These are phyloP conservation scores for Hippocampus barbouri DNA, from an alignment of 2,113 vertebrate species.

Conservation along the genomic window DNA sequence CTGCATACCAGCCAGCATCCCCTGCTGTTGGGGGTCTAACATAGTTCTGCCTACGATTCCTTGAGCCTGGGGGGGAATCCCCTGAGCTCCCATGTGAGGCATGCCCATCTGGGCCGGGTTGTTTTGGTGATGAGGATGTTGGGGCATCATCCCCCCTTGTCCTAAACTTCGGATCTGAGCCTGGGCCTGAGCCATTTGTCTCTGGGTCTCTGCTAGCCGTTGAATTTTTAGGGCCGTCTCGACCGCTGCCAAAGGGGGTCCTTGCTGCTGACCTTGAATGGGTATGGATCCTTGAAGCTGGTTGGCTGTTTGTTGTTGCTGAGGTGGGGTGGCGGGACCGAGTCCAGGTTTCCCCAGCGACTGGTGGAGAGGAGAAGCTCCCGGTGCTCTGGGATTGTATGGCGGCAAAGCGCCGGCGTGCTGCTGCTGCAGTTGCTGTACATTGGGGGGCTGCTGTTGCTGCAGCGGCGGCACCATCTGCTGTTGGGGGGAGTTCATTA, in stretches of 20 bases:
- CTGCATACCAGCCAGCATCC: conserved; percentile 75
- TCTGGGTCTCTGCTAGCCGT: conserved; percentile 88
- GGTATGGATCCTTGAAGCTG: conserved; percentile 60
- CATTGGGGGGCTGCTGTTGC: conserved; percentile 73
- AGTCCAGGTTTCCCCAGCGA: conserved; percentile 88
- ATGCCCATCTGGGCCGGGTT: conserved; percentile 82
- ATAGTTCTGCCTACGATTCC: conserved; percentile 66
- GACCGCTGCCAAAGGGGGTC: conserved; percentile 88
- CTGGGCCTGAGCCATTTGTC: conserved; percentile 87
- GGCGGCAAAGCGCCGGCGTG: conserved; percentile 70
- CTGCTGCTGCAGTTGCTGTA: conserved; percentile 64
- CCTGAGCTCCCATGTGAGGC: conserved; percentile 77
- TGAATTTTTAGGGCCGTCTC: conserved; percentile 97
- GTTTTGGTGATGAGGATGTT: conserved; percentile 80
- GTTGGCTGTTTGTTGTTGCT: conserved; percentile 75
- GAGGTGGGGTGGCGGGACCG: conserved; percentile 79
- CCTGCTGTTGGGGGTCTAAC: conserved; percentile 71
- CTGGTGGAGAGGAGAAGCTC: conserved; percentile 81
- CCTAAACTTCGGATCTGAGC: conserved; percentile 78
- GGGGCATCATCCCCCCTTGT: conserved; percentile 73
- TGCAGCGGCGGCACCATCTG: conserved; percentile 77
- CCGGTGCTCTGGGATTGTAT: conserved; percentile 81
- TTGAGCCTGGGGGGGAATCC: conserved; percentile 70
- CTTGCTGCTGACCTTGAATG: conserved; percentile 65
- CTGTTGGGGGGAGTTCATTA: conserved; percentile 71